These are phyloP conservation scores for Pseudorhombus dupliciocellatus DNA, from an alignment of 2,113 vertebrate genomes.

Conservation along the genomic window DNA sequence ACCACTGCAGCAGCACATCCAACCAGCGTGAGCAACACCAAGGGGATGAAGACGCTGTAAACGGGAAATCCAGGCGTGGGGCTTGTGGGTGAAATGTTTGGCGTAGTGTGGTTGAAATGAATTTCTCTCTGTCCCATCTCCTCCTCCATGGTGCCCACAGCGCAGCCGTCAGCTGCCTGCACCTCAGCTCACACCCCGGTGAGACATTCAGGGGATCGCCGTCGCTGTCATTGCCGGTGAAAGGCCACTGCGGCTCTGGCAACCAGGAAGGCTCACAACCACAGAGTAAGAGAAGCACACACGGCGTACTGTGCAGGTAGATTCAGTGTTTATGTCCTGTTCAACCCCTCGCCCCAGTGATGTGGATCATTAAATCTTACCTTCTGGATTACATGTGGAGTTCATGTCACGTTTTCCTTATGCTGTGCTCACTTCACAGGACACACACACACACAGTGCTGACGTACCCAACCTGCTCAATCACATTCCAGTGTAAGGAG, in stretches of 20 bases:
- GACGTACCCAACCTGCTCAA: constrained; percentile 45
- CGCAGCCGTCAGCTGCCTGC: not conserved
- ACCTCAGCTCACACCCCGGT: constrained; percentile 44
- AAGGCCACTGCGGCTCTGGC: constrained; percentile 2
- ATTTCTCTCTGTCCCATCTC: constrained; percentile 9
- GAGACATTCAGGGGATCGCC: constrained; percentile 50
- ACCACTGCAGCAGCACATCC: constrained; percentile 57
- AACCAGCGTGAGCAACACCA: constrained; percentile 30
- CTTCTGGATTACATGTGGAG: not conserved
- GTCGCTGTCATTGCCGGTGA: constrained; percentile 12
- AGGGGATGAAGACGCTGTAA: constrained; percentile 42
- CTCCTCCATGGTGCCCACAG: not conserved
- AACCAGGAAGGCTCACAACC: not conserved
- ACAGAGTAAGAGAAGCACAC: not conserved
- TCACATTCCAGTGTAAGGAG: constrained; percentile 69
- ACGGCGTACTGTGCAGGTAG: not conserved
- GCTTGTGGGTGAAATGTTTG: constrained; percentile 3
- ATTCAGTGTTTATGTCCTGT: not conserved
- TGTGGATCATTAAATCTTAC: not conserved
- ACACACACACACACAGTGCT: not conserved
- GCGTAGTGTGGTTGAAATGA: constrained; percentile 56
- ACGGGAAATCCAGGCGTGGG: constrained; percentile 17
- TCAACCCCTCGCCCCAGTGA: too few relatives aligned
- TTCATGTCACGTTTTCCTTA: not conserved
- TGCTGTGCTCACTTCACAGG: not conserved